Evolutionary conservation across 1,140 invertebrate species (phyloP).

Genomic region (Lepidurus couesii): DNA sequence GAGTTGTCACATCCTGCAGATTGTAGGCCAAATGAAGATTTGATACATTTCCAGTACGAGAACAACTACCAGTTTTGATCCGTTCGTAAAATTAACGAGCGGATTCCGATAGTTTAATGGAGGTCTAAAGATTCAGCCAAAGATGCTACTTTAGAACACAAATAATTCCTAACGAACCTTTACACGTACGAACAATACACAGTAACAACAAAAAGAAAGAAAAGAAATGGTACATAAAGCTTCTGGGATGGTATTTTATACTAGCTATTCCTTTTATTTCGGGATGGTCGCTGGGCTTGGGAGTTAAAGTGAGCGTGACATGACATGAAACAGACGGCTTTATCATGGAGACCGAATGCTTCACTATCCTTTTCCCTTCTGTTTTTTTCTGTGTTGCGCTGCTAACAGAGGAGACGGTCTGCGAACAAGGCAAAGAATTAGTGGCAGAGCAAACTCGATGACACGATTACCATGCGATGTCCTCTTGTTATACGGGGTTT

Average conservation of each 20-base stretch:
- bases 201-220: background rate
- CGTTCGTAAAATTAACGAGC: too few relatives aligned
- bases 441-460: background rate
- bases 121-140: too few relatives aligned
- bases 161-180: too few relatives aligned
- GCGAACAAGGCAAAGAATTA: conserved; percentile 4
- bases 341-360: conserved; percentile 11
- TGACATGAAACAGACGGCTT: conserved; percentile 21
- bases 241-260: background rate
- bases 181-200: too few relatives aligned
- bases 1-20: background rate
- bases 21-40: background rate
- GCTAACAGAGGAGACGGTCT: background rate
- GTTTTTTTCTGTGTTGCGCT: background rate
- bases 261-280: background rate
- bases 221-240: background rate
- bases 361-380: background rate
- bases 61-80: background rate
- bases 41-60: background rate
- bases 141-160: too few relatives aligned
- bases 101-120: too few relatives aligned
- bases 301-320: conserved; percentile 21
- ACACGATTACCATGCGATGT: conserved; percentile 10
- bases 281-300: conserved; percentile 7
- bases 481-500: conserved; percentile 7